Evolutionary conservation across 2,113 vertebrate genomes (phyloP).

Genomic region (Sarotherodon lohbergeri): DNA sequence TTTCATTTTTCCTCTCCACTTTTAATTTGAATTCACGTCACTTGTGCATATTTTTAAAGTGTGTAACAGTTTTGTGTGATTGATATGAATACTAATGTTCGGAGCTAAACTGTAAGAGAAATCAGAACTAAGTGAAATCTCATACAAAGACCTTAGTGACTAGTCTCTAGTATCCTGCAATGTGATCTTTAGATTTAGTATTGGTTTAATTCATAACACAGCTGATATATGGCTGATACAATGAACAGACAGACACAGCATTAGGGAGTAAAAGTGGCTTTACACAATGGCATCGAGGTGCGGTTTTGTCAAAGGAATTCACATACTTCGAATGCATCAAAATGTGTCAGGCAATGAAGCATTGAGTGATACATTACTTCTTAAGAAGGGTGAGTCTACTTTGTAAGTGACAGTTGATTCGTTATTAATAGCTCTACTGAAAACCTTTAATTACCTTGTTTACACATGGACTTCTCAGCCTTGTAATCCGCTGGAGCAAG

Average conservation of each 20-base stretch:
- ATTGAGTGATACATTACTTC: background rate
- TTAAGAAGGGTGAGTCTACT: background rate
- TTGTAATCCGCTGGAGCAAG: background rate
- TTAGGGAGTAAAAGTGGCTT: background rate
- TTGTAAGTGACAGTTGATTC: background rate
- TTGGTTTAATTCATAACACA: background rate
- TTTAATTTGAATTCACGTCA: background rate
- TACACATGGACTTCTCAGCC: background rate
- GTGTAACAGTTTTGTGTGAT: background rate
- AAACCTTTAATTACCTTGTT: background rate
- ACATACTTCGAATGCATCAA: background rate
- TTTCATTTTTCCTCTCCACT: background rate
- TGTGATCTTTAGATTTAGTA: background rate
- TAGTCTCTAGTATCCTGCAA: background rate
- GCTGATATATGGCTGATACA: background rate
- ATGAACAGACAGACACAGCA: background rate
- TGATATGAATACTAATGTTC: background rate
- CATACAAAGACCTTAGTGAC: background rate
- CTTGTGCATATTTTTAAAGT: background rate
- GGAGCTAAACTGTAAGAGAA: background rate
- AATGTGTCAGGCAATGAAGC: background rate
- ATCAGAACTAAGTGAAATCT: background rate
- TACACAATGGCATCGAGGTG: background rate
- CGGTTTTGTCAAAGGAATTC: background rate
- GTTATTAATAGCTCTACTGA: background rate